Evolutionary conservation across 2,113 vertebrate genomes (phyloP), one percentile per base, ranked within the genome.

Genomic region (Willisornis vidua): DNA sequence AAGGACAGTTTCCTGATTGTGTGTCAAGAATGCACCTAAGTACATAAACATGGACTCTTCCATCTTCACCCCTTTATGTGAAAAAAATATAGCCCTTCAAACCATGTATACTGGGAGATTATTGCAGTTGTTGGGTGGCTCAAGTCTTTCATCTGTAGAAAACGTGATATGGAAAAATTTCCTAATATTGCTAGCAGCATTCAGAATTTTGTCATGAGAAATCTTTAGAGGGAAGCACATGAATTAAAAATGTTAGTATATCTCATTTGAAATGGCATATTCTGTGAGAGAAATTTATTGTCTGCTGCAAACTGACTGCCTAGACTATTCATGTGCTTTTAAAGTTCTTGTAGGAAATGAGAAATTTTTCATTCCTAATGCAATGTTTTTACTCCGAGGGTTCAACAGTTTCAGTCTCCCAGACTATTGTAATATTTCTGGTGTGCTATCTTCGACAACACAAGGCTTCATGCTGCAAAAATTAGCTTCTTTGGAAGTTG

Each of bases 361-460:
- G 93, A 97, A 94, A 89, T 90, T 81, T 97, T 96, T 94, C 29
- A 49, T 94, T 97, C 82, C 74, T 88, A 89, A 92, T 85, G 91
- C 72, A 97, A 78, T 78, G 82, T 76, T 72, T 51, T 87, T 78
- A 88, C 96, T 94, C 58, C 91, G 45, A 79, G 48, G 33, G 78
- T 94, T 95, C 93, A 95, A 73, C 46, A 54, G 48, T 89, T 96
- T 93, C 31, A 63, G 22, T 90, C 77, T 87, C 91, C n/a, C 61
- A 85, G 18, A 76, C 75, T 49, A 31, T 58, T 95, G 81, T 90
- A 79, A 48, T 75, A 91, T 89, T 95, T 96, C 33, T 88, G 46
- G 19, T 74, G 19, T 12, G 28, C 10, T 55, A 2, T 49, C 76
- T 91, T 76, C 76, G 66, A 46, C 58, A 82, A 63, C 51, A 65